These are phyloP conservation scores for Pomacea maculata DNA, from an alignment of 1,140 invertebrate species.

Conservation along the genomic window DNA sequence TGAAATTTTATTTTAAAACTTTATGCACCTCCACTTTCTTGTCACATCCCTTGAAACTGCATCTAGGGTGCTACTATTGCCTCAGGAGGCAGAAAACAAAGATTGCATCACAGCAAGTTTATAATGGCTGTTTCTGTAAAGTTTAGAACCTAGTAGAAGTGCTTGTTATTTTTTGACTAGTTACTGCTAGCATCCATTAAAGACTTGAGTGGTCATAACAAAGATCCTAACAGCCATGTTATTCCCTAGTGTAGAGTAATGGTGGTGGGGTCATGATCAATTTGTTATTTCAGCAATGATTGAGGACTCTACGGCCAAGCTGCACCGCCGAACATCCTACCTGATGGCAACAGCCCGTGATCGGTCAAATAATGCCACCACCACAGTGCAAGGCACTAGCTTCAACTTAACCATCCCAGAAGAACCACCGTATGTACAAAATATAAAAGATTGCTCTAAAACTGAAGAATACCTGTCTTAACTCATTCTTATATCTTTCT, in stretches of 20 bases:
- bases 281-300: constrained; percentile 53
- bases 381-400: background rate
- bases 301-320: constrained; percentile 81
- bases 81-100: too few species aligned
- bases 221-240: too few species aligned
- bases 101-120: too few species aligned
- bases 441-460: too few species aligned
- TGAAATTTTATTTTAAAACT: too few species aligned
- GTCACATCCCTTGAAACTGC: too few species aligned
- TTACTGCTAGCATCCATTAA: background rate
- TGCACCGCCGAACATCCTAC: constrained; percentile 88
- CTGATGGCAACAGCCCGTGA: constrained; percentile 80
- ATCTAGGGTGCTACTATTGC: too few species aligned
- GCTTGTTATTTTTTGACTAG: background rate
- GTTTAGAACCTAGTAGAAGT: too few species aligned
- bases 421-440: constrained; percentile 33
- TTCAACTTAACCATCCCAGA: constrained; percentile 19
- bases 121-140: too few species aligned
- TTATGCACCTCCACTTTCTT: too few species aligned
- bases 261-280: constrained; percentile 4
- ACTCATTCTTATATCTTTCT: too few species aligned
- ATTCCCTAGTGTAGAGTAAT: background rate
- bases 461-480: too few species aligned
- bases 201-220: background rate
- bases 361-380: constrained; percentile 51